Evolutionary conservation across 2,113 vertebrate species (phyloP), one percentile per base, ranked within the genome.

Genomic region (Upupa epops): DNA sequence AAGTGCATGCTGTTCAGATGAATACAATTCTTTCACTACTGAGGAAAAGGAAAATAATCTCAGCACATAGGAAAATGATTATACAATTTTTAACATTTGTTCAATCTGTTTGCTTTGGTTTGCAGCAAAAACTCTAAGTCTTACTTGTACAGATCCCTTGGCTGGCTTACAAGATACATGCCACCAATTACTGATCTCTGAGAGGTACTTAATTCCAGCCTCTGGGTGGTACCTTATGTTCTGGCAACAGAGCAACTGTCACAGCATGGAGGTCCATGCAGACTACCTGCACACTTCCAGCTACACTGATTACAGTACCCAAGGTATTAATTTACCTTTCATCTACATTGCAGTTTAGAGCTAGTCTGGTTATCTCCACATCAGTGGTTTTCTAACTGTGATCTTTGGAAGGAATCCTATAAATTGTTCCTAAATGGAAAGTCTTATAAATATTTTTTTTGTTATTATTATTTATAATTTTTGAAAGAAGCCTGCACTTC

Each of bases 301-400:
- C 46, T 82, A 36, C 28, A 8, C 8, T 26, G 19, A 36, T 69
- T 45, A 48, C 54, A 61, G 40, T 52, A 58, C n/a, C 7, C 28
- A 46, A 65, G 36, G 89, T n/a, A 76, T 3, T 84, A 0, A 79
- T 89, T 94, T 75, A 91, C 58, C 66, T 93, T 92, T 93, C 58
- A 66, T 64, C 58, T 72, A 89, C 66, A 84, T 21, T 79, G 25
- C 70, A 82, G 40, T 72, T 92, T 72, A 86, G 77, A 90, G 49
- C 58, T 82, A 51, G 49, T 76, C 84, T 58, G 12, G 54, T 36
- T 92, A 94, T 94, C 84, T 94, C 51, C 90, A 65, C 73, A 92
- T 82, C 93, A 90, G 77, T 84, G 84, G 61, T 93, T 96, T 92
- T 82, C 73, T 40, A 36, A 73, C 75, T 29, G 21, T 54, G 58